These are phyloP conservation scores for Deilephila elpenor DNA, from an alignment of 2,888 invertebrate genomes.

Conservation along the genomic window DNA sequence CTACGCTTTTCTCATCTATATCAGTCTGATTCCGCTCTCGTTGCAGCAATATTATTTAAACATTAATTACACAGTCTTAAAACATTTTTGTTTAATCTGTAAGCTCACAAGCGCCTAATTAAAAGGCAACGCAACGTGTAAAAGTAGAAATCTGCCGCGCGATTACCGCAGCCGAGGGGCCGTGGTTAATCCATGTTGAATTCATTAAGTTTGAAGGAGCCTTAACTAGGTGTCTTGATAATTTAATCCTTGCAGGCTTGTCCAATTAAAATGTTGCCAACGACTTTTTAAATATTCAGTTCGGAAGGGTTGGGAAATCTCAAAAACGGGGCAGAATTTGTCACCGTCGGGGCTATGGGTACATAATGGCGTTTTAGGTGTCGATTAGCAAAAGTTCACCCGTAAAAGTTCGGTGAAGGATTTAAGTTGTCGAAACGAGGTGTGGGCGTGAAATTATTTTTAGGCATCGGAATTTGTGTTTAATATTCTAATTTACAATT, in stretches of 20 bases:
- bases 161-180: conserved; percentile 41
- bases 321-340: conserved; percentile 78
- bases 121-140: conserved; percentile 43
- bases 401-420: conserved; percentile 58
- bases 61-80: conserved; percentile 3
- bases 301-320: conserved; percentile 74
- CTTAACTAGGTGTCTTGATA: conserved; percentile 84
- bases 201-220: conserved; percentile 80
- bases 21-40: background rate
- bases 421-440: conserved; percentile 54
- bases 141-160: conserved; percentile 39
- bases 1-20: background rate
- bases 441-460: conserved; percentile 42
- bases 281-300: conserved; percentile 84
- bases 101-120: conserved; percentile 22
- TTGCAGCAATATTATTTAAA: background rate
- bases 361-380: conserved; percentile 82
- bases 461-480: background rate
- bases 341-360: conserved; percentile 71
- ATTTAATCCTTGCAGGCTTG: conserved; percentile 83
- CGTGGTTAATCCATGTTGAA: conserved; percentile 78
- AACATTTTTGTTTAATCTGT: conserved; percentile 31
- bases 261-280: conserved; percentile 83
- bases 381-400: conserved; percentile 77
- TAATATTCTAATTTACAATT: background rate